A percentile compares a stretch with the other conserved stretches of the same genome.
phyloP scores from a whole-genome alignment of 2,113 vertebrate genomes.

The Dicentrarchus labrax region DNA sequence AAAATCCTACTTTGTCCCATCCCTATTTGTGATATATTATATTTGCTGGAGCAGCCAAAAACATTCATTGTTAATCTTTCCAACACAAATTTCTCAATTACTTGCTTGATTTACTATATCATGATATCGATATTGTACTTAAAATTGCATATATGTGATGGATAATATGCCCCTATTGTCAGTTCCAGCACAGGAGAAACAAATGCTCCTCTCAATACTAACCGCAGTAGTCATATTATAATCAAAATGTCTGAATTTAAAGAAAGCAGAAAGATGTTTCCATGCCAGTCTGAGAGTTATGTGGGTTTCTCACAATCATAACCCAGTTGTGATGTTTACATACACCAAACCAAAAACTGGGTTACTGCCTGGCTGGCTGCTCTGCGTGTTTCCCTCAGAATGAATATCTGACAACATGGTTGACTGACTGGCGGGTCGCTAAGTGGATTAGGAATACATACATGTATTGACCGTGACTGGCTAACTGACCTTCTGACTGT shows the following conservation, averaged over 20 bases:
- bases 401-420: neutral
- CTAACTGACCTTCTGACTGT: neutral
- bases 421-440: neutral
- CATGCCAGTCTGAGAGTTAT: neutral
- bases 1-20: too few relatives aligned
- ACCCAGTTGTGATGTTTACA: constrained; percentile 53
- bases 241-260: neutral
- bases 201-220: neutral
- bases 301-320: constrained; percentile 36
- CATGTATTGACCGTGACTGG: neutral
- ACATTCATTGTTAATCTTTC: neutral
- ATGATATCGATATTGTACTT: neutral
- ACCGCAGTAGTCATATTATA: neutral
- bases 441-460: neutral
- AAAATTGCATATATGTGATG: too few relatives aligned
- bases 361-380: neutral
- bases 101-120: neutral
- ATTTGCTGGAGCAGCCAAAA: neutral
- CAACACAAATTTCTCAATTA: neutral
- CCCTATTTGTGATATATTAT: neutral
- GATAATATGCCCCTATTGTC: too few relatives aligned
- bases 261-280: neutral
- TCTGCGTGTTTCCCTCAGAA: neutral
- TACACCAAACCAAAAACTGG: constrained; percentile 18
- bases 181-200: neutral